phyloP scores from a whole-genome alignment of 2,888 invertebrate genomes.

The Bombylius discolor region DNA sequence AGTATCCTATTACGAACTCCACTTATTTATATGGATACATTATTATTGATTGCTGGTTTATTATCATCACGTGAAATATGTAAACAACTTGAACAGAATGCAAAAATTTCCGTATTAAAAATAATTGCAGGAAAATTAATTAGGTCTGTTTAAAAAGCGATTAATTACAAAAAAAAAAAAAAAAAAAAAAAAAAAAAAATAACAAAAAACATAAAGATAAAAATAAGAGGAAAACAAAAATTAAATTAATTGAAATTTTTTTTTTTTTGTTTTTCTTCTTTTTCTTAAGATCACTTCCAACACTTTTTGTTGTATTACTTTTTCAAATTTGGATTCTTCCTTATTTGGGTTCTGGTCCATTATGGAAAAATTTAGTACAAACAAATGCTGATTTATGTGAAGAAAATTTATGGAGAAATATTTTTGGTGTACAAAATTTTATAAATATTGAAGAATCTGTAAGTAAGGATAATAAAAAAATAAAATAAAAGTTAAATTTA shows the following conservation, averaged over 20 bases:
- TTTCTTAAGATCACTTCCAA: conserved; percentile 46
- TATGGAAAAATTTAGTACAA: conserved; percentile 51
- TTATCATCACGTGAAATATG: conserved; percentile 49
- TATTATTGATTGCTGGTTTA: conserved; percentile 53
- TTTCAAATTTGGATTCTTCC: conserved; percentile 58
- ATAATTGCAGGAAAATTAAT: conserved; percentile 46
- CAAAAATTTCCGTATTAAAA: conserved; percentile 44
- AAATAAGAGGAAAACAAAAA: not conserved
- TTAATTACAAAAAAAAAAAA: too few relatives aligned
- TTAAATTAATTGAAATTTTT: not conserved
- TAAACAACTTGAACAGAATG: conserved; percentile 40
- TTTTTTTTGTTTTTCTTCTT: not conserved
- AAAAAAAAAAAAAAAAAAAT: too few relatives aligned
- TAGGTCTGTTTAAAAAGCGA: conserved; percentile 39
- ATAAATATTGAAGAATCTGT: conserved; percentile 58
- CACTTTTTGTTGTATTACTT: conserved; percentile 46
- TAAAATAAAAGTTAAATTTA: not conserved
- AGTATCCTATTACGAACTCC: conserved; percentile 50
- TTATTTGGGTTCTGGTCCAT: conserved; percentile 48
- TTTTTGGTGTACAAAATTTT: conserved; percentile 54
- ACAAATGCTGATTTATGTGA: conserved; percentile 52
- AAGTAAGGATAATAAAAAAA: conserved; percentile 18
- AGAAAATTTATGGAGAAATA: conserved; percentile 53
- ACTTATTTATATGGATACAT: conserved; percentile 53
- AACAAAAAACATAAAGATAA: too few relatives aligned